These are phyloP conservation scores for Aspidapion aeneum DNA, from an alignment of 2,888 invertebrate genomes.

Conservation along the genomic window DNA sequence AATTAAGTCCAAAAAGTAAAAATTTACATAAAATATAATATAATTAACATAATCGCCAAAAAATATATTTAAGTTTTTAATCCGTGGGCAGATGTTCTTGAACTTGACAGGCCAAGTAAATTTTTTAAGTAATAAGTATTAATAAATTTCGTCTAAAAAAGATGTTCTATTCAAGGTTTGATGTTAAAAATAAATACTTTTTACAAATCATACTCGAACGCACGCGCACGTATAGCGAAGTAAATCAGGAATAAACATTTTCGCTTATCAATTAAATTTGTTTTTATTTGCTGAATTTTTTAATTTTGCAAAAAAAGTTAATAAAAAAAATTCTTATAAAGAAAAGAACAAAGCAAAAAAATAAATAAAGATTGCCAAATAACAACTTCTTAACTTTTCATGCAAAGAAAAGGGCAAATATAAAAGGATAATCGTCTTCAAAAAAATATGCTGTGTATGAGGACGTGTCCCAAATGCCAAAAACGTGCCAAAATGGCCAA, in stretches of 20 bases:
- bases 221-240: too few species aligned
- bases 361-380: too few species aligned
- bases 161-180: not conserved
- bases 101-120: not conserved
- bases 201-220: too few species aligned
- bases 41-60: too few species aligned
- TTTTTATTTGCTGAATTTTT: too few species aligned
- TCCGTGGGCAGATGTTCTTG: not conserved
- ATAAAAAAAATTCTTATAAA: too few species aligned
- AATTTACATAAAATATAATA: too few species aligned
- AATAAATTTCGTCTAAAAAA: not conserved
- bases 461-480: not conserved
- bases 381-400: not conserved
- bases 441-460: not conserved
- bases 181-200: not conserved
- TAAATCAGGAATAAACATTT: too few species aligned
- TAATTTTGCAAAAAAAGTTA: too few species aligned
- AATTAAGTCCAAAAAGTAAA: not conserved
- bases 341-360: too few species aligned
- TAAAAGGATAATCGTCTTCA: not conserved
- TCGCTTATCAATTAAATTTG: too few species aligned
- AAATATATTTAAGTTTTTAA: too few species aligned
- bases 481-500: not conserved
- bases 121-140: not conserved
- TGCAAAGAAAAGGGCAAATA: not conserved